Evolutionary conservation across 2,888 invertebrate species (phyloP).

Genomic region (Nezara viridula): DNA sequence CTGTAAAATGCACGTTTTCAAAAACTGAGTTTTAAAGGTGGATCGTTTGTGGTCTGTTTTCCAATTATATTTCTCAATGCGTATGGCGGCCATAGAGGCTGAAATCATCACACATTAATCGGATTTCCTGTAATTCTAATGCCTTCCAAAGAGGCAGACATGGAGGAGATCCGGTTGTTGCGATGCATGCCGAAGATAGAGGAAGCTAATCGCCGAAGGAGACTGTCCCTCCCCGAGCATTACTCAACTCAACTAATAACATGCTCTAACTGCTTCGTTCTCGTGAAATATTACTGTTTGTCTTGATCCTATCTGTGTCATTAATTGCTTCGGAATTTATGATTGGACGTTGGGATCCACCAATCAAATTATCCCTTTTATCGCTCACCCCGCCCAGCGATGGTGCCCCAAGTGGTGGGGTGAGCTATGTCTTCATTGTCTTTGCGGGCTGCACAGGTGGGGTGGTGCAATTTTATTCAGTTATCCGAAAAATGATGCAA

Average conservation of each 20-base stretch:
- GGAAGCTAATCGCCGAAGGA: not conserved
- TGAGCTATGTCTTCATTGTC: conserved; percentile 35
- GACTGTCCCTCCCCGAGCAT: conserved; percentile 14
- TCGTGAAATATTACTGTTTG: conserved; percentile 52
- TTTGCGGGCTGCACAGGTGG: not conserved
- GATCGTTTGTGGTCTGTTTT: accelerated
- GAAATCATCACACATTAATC: conserved; percentile 1
- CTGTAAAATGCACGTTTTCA: too few relatives aligned
- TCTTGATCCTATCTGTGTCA: conserved; percentile 52
- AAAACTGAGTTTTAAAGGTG: too few relatives aligned
- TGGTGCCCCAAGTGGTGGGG: conserved; percentile 36
- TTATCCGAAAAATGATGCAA: too few relatives aligned
- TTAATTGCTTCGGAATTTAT: conserved; percentile 43
- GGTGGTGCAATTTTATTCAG: not conserved
- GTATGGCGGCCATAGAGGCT: not conserved
- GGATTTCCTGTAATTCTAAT: not conserved
- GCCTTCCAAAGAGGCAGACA: not conserved
- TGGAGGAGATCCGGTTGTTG: not conserved
- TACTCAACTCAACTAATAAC: conserved; percentile 7
- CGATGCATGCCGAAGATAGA: not conserved
- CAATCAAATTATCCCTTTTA: conserved; percentile 49
- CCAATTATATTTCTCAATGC: not conserved
- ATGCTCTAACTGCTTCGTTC: not conserved
- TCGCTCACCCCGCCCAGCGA: conserved; percentile 34
- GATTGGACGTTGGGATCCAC: conserved; percentile 39